Conservation (phyloP, 2,888 invertebrate species). For the Hylaea fasciaria region DNA sequence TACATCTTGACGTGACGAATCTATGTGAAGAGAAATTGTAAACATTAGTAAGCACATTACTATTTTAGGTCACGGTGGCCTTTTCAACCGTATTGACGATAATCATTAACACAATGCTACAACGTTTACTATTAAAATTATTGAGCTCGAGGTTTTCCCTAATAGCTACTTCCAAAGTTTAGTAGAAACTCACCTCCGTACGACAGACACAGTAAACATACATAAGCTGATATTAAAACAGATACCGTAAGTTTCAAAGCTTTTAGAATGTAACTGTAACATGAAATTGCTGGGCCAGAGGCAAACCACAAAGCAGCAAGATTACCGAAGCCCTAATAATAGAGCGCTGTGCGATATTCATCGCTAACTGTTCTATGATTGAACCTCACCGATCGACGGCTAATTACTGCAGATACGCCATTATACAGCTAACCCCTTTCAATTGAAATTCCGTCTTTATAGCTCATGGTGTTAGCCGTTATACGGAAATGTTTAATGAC, state of each 20-base stretch:
- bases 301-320: constrained; percentile 47
- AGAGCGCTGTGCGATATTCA: constrained; percentile 69
- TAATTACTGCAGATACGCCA: constrained; percentile 65
- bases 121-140: constrained; percentile 17
- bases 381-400: constrained; percentile 59
- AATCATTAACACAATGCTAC: constrained; percentile 30
- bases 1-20: constrained; percentile 53
- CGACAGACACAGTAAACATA: background rate
- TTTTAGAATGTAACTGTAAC: constrained; percentile 67
- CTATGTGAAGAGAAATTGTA: constrained; percentile 56
- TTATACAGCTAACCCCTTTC: constrained; percentile 49
- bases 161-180: background rate
- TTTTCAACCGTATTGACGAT: constrained; percentile 31
- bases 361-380: constrained; percentile 76
- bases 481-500: constrained; percentile 31
- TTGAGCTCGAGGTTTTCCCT: background rate
- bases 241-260: constrained; percentile 39
- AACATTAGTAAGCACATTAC: constrained; percentile 43
- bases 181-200: too few relatives aligned
- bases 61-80: constrained; percentile 24
- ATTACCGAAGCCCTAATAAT: constrained; percentile 71
- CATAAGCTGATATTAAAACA: constrained; percentile 9
- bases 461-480: constrained; percentile 39
- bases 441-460: constrained; percentile 53
- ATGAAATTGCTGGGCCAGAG: constrained; percentile 58